Evolutionary conservation across 2,113 vertebrate species (phyloP).

Genomic region (mouse (Mus musculus)): GRCm39 chr1:150417001-150417500

Average conservation of each 20-base stretch:
- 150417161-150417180: neutral
- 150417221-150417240: neutral
- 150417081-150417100: neutral
- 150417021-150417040: neutral
- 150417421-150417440: neutral
- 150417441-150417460: neutral
- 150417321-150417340: neutral
- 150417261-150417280: neutral
- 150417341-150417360: neutral
- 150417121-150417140: neutral
- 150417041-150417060: neutral
- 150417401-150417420: neutral
- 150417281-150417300: neutral
- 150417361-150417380: neutral
- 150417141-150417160: neutral
- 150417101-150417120: neutral
- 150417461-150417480: neutral
- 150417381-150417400: too few species aligned
- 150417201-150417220: rapidly evolving
- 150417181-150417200: neutral
- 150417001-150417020: neutral
- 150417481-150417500: neutral
- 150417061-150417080: neutral
- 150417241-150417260: neutral
- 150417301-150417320: neutral